Evolutionary conservation across 2,797 vertebrate species (phyloP).

Genomic region (Crenichthys baileyi): DNA sequence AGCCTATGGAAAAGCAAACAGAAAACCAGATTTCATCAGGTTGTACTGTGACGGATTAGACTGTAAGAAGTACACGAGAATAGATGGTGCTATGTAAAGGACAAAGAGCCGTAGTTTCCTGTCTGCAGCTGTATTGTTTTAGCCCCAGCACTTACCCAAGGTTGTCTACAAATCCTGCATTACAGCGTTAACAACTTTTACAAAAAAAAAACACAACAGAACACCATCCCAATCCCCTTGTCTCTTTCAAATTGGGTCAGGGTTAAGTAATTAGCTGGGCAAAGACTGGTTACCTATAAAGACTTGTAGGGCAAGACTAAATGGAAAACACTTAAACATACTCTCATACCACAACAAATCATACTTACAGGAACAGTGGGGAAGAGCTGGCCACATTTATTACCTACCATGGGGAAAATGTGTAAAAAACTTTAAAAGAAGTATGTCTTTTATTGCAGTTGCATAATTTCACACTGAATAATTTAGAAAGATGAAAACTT

Average conservation of each 20-base stretch:
- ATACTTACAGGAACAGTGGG: conserved; percentile 11
- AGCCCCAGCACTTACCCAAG: conserved; percentile 10
- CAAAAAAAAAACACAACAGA: conserved; percentile 30
- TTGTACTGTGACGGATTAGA: conserved; percentile 18
- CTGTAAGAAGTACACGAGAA: conserved; percentile 36
- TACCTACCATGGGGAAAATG: background rate
- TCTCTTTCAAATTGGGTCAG: conserved; percentile 40
- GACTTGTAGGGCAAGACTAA: conserved; percentile 13
- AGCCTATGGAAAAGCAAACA: background rate
- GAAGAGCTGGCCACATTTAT: background rate
- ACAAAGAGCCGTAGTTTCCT: conserved; percentile 33
- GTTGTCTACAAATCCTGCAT: conserved; percentile 32
- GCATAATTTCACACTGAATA: no score
- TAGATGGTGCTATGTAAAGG: conserved; percentile 29
- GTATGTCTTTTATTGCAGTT: no score
- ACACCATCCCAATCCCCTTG: conserved; percentile 25
- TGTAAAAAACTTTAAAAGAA: background rate
- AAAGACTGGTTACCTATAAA: conserved; percentile 24
- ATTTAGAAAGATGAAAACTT: background rate
- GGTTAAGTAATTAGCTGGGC: conserved; percentile 70
- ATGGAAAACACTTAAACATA: conserved; percentile 31
- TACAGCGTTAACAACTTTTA: conserved; percentile 23
- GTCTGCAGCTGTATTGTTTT: background rate
- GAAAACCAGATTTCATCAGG: background rate
- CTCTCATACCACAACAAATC: conserved; percentile 15